Conservation (phyloP, 2,888 invertebrate species). For the Drosophila fulvimacula region DNA sequence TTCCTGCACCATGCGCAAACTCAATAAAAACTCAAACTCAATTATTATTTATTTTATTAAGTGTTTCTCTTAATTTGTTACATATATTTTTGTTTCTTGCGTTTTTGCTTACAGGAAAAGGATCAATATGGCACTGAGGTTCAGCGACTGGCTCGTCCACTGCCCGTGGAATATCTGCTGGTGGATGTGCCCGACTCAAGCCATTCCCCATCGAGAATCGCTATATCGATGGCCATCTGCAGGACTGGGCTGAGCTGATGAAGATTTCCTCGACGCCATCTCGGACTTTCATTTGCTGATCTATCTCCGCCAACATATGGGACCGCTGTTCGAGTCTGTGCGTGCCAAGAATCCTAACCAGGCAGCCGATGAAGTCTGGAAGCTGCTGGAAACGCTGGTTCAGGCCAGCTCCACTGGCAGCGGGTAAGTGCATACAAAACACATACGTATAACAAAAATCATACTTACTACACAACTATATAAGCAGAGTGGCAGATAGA, state of each 20-base stretch:
- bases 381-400: slow-evolving; percentile 92
- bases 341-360: slow-evolving; percentile 88
- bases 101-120: slow-evolving; percentile 90
- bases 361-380: slow-evolving; percentile 93
- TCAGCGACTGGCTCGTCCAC: slow-evolving; percentile 94
- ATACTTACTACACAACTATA: slow-evolving; percentile 51
- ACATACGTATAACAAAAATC: slow-evolving; percentile 41
- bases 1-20: no score
- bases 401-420: slow-evolving; percentile 86
- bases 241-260: slow-evolving; percentile 92
- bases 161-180: slow-evolving; percentile 98
- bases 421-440: slow-evolving; percentile 66
- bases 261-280: slow-evolving; percentile 89
- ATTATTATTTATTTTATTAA: background rate
- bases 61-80: slow-evolving; percentile 1
- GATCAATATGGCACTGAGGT: slow-evolving; percentile 99
- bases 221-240: slow-evolving; percentile 91
- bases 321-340: slow-evolving; percentile 91
- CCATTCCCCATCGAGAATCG: slow-evolving; percentile 94
- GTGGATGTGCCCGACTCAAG: slow-evolving; percentile 97
- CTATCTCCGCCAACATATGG: slow-evolving; percentile 92
- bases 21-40: background rate
- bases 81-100: background rate
- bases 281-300: slow-evolving; percentile 97
- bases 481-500: slow-evolving; percentile 22